These are phyloP conservation scores for Tonatia bakeri DNA, from an alignment of 2,113 vertebrate species.

Conservation along the genomic window DNA sequence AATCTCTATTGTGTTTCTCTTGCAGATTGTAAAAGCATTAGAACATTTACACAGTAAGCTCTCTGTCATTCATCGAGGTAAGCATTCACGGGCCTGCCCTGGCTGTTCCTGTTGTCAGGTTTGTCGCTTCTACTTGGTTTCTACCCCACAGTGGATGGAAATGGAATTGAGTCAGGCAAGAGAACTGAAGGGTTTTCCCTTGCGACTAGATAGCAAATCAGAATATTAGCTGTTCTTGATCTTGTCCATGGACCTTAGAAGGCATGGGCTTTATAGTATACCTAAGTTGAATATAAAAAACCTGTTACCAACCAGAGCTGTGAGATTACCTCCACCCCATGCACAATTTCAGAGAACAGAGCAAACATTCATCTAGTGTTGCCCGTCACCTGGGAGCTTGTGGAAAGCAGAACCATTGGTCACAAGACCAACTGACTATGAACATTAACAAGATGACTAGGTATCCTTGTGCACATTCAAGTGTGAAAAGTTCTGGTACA, in stretches of 20 bases:
- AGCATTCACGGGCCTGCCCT: slow-evolving; percentile 38
- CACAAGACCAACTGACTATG: not conserved
- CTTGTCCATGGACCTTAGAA: not conserved
- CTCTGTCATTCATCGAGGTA: slow-evolving; percentile 97
- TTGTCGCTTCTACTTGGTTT: not conserved
- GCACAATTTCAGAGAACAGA: not conserved
- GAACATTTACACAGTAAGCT: slow-evolving; percentile 98
- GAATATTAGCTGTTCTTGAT: not conserved
- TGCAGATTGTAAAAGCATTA: slow-evolving; percentile 96
- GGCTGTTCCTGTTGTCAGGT: not conserved
- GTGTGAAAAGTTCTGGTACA: not conserved
- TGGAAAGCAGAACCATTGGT: not conserved
- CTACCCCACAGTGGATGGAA: not conserved
- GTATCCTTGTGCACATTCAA: not conserved
- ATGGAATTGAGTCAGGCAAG: not conserved
- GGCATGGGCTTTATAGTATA: not conserved
- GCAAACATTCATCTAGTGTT: not conserved
- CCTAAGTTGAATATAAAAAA: not conserved
- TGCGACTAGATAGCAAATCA: not conserved
- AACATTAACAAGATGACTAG: not conserved
- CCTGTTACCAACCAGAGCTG: not conserved
- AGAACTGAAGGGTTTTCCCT: not conserved
- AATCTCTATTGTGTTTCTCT: slow-evolving; percentile 56
- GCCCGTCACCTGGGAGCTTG: not conserved
- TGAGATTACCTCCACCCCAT: not conserved